Percentiles rank a stretch among this genome's conserved stretches.
Conservation (phyloP, 2,113 vertebrate genomes). For the Elephas maximus region DNA sequence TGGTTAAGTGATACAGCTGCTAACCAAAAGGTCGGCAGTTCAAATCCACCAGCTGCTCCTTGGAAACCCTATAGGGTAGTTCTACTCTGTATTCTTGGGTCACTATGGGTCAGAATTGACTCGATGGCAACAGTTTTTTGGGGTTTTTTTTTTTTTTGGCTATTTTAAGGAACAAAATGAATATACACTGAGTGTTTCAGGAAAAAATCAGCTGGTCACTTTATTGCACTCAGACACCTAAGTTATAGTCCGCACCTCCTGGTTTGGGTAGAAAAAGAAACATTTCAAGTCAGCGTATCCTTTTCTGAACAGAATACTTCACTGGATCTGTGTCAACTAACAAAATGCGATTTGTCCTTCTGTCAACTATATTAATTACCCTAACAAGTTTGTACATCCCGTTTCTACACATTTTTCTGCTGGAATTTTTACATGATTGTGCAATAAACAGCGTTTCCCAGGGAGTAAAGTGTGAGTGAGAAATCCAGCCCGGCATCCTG, state of each 20-base stretch:
- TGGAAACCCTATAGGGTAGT: too few relatives aligned
- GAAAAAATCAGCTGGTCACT: neutral
- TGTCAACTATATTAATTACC: conserved; percentile 81
- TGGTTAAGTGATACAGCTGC: too few relatives aligned
- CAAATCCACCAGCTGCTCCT: too few relatives aligned
- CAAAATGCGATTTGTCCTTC: conserved; percentile 81
- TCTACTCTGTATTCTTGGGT: too few relatives aligned
- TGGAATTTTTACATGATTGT: conserved; percentile 86
- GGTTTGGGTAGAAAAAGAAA: neutral
- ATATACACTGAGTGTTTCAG: neutral
- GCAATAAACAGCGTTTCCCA: conserved; percentile 80
- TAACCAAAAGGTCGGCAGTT: too few relatives aligned
- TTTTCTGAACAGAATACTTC: neutral
- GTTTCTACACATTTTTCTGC: conserved; percentile 86
- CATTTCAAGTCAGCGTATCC: neutral
- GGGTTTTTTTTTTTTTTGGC: too few relatives aligned
- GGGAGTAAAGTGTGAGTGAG: conserved; percentile 67
- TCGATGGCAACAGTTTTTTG: too few relatives aligned
- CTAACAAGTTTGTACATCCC: conserved; percentile 85
- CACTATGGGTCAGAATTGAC: too few relatives aligned
- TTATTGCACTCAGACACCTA: neutral
- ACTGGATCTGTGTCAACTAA: conserved; percentile 21
- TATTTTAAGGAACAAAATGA: neutral
- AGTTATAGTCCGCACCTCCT: neutral
- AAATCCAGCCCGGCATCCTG: conserved; percentile 56